A percentile compares a stretch with the other conserved stretches of the same genome.
Evolutionary conservation across 2,797 vertebrate genomes (phyloP).

Genomic region (Tapirus indicus): DNA sequence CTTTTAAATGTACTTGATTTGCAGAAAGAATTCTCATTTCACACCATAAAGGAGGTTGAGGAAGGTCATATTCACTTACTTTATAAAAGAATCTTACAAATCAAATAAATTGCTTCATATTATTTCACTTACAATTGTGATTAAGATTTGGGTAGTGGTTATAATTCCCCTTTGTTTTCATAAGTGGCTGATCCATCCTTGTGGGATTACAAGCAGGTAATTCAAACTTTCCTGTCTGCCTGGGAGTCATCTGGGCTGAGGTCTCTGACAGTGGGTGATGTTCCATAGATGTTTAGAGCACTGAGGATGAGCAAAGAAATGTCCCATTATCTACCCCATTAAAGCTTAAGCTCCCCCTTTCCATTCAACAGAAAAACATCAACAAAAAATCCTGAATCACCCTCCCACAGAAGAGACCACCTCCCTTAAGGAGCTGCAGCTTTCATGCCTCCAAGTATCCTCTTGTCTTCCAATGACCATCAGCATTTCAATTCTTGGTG

Average conservation of each 20-base stretch:
- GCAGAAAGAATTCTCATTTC: conserved; percentile 63
- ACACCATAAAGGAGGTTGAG: not conserved
- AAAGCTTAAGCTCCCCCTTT: not conserved
- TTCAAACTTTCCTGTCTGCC: not conserved
- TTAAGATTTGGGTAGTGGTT: not conserved
- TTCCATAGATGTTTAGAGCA: not conserved
- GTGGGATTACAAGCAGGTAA: not conserved
- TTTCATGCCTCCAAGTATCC: too few species aligned
- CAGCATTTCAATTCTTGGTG: not conserved
- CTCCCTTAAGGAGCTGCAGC: not conserved
- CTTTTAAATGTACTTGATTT: conserved; percentile 56
- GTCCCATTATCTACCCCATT: not conserved
- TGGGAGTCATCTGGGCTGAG: not conserved
- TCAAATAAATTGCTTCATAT: conserved; percentile 54
- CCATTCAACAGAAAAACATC: not conserved
- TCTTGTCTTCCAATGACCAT: not conserved
- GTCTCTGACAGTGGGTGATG: not conserved
- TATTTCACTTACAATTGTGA: conserved; percentile 14
- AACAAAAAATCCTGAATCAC: not conserved
- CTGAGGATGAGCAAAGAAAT: conserved; percentile 16
- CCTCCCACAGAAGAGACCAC: not conserved
- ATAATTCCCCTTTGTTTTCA: conserved; percentile 11
- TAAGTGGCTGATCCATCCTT: not conserved
- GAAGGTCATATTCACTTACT: conserved; percentile 50
- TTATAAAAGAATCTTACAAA: conserved; percentile 53